Evolutionary conservation across 2,888 invertebrate species (phyloP), one percentile per base, ranked within the genome.

Genomic region (Cryptocheilus praepositus): DNA sequence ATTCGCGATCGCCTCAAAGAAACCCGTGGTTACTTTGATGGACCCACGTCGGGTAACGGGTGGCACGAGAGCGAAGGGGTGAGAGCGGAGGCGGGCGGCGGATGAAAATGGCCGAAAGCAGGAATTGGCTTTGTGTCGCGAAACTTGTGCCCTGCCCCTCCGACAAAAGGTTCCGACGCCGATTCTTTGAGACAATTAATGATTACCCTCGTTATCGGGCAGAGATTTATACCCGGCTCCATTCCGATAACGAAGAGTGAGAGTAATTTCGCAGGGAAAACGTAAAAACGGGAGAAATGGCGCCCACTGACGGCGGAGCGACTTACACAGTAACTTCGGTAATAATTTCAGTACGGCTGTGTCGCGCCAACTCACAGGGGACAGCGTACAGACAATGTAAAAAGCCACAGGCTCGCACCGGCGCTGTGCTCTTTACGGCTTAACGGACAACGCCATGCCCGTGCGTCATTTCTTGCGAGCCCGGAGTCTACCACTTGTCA

Each of bases 1-100:
- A 62, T 60, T 28, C 55, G 44, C 44, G 28, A n/a, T 45, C 55
- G 8, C 46, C 51, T 22, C 59, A 70, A 63, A 65, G 70, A 57
- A 63, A 66, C 21, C 54, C 56, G 49, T 16, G 67, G 74, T 73
- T 79, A 80, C 77, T 75, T 74, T 72, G 62, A 11, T 11, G 71
- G 54, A 62, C 51, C 63, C 21, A 54, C 22, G 66, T 70, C 28
- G 44, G 36, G 7, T 3, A 28, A 44, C 65, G 64, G 16, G 22
- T n/a, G n/a, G n/a, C n/a, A n/a, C n/a, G n/a, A n/a, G n/a, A n/a
- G n/a, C n/a, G n/a, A n/a, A n/a, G n/a, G n/a, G n/a, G n/a, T n/a
- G n/a, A n/a, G n/a, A n/a, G n/a, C n/a, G n/a, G n/a, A n/a, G 69
- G 61, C 22, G 66, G 67, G 67, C 18, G 64, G 69, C 21, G 59